Base-by-base conservation (phyloP, 1,140 invertebrate genomes). In the Ostrea denselamellosa region DNA sequence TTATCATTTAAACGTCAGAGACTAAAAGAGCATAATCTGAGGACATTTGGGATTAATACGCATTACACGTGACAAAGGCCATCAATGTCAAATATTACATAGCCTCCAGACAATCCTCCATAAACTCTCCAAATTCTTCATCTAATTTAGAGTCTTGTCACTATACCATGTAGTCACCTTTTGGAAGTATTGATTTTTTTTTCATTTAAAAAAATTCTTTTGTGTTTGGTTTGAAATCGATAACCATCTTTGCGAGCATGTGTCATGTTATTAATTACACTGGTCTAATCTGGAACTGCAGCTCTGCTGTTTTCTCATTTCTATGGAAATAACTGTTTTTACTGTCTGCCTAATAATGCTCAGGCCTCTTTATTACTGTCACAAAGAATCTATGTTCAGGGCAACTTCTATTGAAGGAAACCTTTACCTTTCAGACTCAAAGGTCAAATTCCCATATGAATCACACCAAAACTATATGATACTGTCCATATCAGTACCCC, bases 231-330 rank as follows among this genome's bases (percentile, higher is more conserved):
- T 77, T 77, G 68, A 28, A 77, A 77, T 77, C 68, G 25, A 77
- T 77, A 77, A 77, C 68, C 68, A 77, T 77, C 68, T 77, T 44
- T 22, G 28, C 68, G 28, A 77, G 68, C 68, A 77, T 77, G 68
- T 77, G 68, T 34, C 68, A 77, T 34, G 9, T 25, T 10, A 77
- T 34, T 77, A 77, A 22, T 14, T 28, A 71, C 0, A 25, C 12
- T 14, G 28, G 68, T 77, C 25, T 77, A 14, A 77, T 25, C 25
- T 34, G 25, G 14, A 25, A 77, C 68, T 34, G 22, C 12, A 14
- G 68, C 68, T 77, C 28, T 77, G 68, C 28, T 34, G 68, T 77
- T 77, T 77, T 77, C 68, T 77, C 68, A 77, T 77, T 77, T 77
- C 68, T 34, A 77, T 77, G 68, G 68, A 77, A 77, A 77, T 77